Evolutionary conservation across 30 jellyfish, hydroid and myxozoan species (phyloP).

Genomic region (Hydractinia echinata): DNA sequence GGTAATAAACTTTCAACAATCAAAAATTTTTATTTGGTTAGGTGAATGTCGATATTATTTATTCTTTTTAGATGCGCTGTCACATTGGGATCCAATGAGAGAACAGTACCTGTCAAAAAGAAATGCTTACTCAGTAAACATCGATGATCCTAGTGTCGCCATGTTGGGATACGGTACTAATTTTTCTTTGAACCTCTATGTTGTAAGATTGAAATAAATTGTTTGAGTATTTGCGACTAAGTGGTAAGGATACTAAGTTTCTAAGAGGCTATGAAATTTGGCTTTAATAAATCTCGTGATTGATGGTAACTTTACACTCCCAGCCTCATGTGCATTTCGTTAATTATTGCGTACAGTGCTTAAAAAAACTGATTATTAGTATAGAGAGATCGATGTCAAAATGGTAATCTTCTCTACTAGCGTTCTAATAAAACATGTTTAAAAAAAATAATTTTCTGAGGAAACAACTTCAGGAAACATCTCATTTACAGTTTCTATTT

Average conservation of each 20-base stretch:
- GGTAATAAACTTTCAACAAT: too few species aligned
- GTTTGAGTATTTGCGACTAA: neutral
- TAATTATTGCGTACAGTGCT: too few species aligned
- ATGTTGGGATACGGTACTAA: conserved; percentile 54
- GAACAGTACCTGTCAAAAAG: conserved; percentile 63
- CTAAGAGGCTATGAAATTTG: neutral
- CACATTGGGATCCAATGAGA: conserved; percentile 84
- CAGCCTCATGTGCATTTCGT: too few species aligned
- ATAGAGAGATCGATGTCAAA: too few species aligned
- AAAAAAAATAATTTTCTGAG: too few species aligned
- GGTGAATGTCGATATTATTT: neutral
- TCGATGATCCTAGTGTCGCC: conserved; percentile 78
- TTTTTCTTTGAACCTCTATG: neutral
- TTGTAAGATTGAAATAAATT: neutral
- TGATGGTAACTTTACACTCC: too few species aligned
- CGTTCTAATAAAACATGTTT: too few species aligned
- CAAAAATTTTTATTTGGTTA: neutral
- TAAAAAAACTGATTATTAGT: too few species aligned
- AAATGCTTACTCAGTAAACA: conserved; percentile 65
- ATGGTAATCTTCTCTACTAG: too few species aligned
- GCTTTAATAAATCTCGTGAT: too few species aligned
- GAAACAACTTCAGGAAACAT: too few species aligned
- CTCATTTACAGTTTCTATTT: too few species aligned
- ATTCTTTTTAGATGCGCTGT: conserved; percentile 19
- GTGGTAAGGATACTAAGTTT: neutral